Evolutionary conservation across 2,888 invertebrate species (phyloP).

Genomic region (Ophraella communa): DNA sequence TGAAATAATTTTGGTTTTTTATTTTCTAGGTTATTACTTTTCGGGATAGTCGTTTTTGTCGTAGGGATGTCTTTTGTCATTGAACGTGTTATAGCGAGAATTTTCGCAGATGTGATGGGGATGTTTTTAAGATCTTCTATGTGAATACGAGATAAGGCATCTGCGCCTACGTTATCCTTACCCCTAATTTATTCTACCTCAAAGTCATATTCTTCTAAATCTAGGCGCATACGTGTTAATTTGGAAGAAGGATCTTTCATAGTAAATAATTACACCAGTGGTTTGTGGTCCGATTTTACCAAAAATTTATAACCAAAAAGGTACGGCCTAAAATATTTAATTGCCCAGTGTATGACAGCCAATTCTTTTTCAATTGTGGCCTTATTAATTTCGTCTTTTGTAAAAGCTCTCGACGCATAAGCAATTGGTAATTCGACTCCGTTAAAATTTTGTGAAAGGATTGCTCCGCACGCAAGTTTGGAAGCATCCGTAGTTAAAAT

Average conservation of each 20-base stretch:
- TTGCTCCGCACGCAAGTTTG: too few relatives aligned
- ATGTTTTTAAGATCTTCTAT: background rate
- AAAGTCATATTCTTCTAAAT: slow-evolving; percentile 13
- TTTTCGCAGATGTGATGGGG: background rate
- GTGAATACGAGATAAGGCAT: slow-evolving; percentile 11
- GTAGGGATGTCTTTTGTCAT: too few relatives aligned
- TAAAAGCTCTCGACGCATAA: background rate
- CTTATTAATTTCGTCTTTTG: slow-evolving; percentile 3
- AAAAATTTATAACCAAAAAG: slow-evolving; percentile 15
- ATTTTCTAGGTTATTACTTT: too few relatives aligned
- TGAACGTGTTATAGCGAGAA: background rate
- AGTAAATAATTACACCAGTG: slow-evolving; percentile 7
- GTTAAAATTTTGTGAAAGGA: too few relatives aligned
- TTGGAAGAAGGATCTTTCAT: slow-evolving; percentile 9
- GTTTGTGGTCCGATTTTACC: slow-evolving; percentile 38
- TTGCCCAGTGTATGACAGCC: background rate
- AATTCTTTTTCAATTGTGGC: slow-evolving; percentile 22
- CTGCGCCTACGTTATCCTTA: slow-evolving; percentile 8
- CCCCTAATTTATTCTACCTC: slow-evolving; percentile 7
- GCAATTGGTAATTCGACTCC: background rate
- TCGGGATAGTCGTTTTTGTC: too few relatives aligned
- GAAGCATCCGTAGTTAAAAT: too few relatives aligned
- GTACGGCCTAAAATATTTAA: slow-evolving; percentile 22
- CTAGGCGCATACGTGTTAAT: slow-evolving; percentile 5
- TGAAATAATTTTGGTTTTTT: too few relatives aligned